Evolutionary conservation across 2,113 vertebrate species (phyloP), one percentile per base, ranked within the genome.

Genomic region (Limnothrissa miodon): DNA sequence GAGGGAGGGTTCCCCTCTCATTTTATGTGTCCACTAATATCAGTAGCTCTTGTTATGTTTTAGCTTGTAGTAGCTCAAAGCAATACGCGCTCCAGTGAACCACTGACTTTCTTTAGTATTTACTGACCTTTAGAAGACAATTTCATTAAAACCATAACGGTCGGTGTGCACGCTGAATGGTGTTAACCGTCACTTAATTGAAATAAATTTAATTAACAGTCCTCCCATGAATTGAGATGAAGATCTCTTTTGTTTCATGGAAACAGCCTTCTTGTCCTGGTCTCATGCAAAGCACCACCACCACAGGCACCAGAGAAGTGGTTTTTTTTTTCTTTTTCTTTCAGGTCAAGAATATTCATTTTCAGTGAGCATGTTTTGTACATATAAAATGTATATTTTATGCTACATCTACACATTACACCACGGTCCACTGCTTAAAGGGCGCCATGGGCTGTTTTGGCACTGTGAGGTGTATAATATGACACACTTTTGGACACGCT

Each of bases 131-230:
- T 74, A 74, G 66, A 74, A 74, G 66, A 74, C 66, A 74, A 36
- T 74, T 74, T 74, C 66, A 74, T 74, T 74, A 74, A 74, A 74
- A 74, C 66, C 66, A 74, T 74, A 74, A 33, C 66, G 66, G 66
- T 74, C 29, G 10, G 33, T 39, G 29, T 74, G 66, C 66, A 74
- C 29, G 29, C 66, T 17, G 33, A 74, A 74, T 74, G 66, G 66
- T 74, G 66, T 74, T 74, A 33, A 74, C 66, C 66, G 66, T 74
- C 66, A 74, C 29, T 74, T 74, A 74, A 74, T 74, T 74, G 66
- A 74, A 74, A 74, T 74, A 74, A 36, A 74, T 74, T 15, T 74
- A 74, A 74, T 74, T 74, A 74, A 74, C 66, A 74, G 13, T 74
- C 66, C 66, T 74, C 66, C 66, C 29, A 36, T 74, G 66, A 74